These are phyloP conservation scores for Neodiprion lecontei DNA, from an alignment of 1,140 invertebrate genomes.

Conservation along the genomic window DNA sequence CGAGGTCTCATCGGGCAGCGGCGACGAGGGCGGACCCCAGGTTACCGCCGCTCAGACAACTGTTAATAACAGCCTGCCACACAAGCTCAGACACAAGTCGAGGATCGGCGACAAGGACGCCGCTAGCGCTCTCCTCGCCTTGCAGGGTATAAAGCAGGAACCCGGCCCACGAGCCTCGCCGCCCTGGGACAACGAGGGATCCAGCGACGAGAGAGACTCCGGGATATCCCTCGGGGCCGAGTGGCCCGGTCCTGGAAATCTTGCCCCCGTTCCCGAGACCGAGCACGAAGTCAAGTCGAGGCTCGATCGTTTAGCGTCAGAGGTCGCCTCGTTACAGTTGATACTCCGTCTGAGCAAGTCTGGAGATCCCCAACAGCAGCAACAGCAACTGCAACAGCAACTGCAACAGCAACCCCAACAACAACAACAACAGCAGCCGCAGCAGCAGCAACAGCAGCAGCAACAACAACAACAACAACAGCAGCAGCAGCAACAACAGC, in stretches of 20 bases:
- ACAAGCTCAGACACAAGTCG: conserved; percentile 92
- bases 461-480: not conserved
- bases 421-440: not conserved
- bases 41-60: conserved; percentile 55
- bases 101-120: conserved; percentile 88
- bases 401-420: not conserved
- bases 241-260: conserved; percentile 60
- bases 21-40: conserved; percentile 69
- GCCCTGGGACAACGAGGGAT: conserved; percentile 82
- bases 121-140: conserved; percentile 76
- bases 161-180: conserved; percentile 77
- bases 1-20: conserved; percentile 75
- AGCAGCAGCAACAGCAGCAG: not conserved
- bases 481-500: not conserved
- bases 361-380: conserved; percentile 26
- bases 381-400: not conserved
- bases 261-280: conserved; percentile 64
- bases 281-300: conserved; percentile 83
- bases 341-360: conserved; percentile 63
- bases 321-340: conserved; percentile 89
- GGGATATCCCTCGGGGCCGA: conserved; percentile 84
- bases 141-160: conserved; percentile 85
- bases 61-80: conserved; percentile 75
- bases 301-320: conserved; percentile 85
- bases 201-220: conserved; percentile 86